Evolutionary conservation across 2,113 vertebrate species (phyloP), one percentile per base, ranked within the genome.

Genomic region (Amia ocellicauda): DNA sequence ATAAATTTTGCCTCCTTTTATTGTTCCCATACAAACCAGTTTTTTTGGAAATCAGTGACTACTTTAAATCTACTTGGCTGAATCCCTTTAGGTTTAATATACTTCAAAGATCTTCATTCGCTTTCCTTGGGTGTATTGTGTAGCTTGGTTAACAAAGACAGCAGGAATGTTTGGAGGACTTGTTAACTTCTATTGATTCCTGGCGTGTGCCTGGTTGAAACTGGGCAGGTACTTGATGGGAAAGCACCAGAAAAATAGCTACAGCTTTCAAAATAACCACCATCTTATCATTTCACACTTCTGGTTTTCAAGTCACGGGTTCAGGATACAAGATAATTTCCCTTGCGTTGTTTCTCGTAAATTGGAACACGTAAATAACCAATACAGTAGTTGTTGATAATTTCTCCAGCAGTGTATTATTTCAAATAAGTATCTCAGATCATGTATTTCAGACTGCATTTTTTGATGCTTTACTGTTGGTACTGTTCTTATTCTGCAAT

Each of bases 121-220:
- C 72, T 90, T 80, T 85, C 85, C 83, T 91, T 88, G 84, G 83
- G 86, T 89, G 86, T 89, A 91, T 91, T 91, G 91, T 94, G 92
- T 91, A 89, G 84, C 86, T 83, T 24, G 85, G 85, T 86, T 91
- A 88, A 98, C 94, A 98, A 98, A 97, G 88, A 93, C 88, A 91
- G 83, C 88, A 87, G 87, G 88, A 90, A 93, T 95, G 93, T 95
- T 97, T 94, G 88, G 93, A 94, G 90, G 93, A 94, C 94, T 99
- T 98, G 96, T 99, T 98, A 99, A 98, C 93, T 98, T 95, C 93
- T 97, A 97, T 98, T 99, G 95, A 99, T 93, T 96, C 93, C 93
- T 85, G 97, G 97, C 97, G 97, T 99, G 97, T 99, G 97, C 96
- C 96, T 94, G 91, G 91, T 91, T 91, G 92, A 92, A 93, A 91